These are phyloP conservation scores for Vidua macroura DNA, from an alignment of 2,113 vertebrate species.

Conservation along the genomic window DNA sequence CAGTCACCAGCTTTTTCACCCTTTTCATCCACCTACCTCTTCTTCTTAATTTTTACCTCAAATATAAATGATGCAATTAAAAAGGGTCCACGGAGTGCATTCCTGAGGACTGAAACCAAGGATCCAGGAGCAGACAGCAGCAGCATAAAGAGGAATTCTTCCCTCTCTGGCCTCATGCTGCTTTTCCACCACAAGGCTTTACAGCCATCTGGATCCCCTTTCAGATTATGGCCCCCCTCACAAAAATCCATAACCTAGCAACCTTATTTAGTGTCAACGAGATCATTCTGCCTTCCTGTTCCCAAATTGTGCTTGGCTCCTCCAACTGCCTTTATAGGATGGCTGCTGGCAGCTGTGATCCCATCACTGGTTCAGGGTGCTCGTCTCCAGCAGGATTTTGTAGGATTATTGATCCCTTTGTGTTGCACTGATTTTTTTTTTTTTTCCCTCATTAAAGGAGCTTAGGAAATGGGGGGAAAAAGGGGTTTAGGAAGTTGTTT, in stretches of 20 bases:
- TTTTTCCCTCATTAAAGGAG: background rate
- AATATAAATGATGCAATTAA: background rate
- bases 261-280: constrained; percentile 5
- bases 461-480: background rate
- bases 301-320: background rate
- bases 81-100: background rate
- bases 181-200: constrained; percentile 28
- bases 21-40: background rate
- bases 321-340: background rate
- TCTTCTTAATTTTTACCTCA: background rate
- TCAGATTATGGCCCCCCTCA: background rate
- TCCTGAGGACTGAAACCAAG: background rate
- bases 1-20: background rate
- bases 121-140: background rate
- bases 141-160: constrained; percentile 45
- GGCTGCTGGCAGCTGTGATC: background rate
- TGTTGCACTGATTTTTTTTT: background rate
- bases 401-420: background rate
- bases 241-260: constrained; percentile 47
- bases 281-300: constrained; percentile 6
- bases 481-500: background rate
- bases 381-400: background rate
- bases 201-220: constrained; percentile 56
- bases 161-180: constrained; percentile 36
- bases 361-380: background rate